A percentile compares a stretch with the other conserved stretches of the same genome.
These are phyloP conservation scores for Triplophysa rosa DNA, from an alignment of 2,113 vertebrate species.

Conservation along the genomic window DNA sequence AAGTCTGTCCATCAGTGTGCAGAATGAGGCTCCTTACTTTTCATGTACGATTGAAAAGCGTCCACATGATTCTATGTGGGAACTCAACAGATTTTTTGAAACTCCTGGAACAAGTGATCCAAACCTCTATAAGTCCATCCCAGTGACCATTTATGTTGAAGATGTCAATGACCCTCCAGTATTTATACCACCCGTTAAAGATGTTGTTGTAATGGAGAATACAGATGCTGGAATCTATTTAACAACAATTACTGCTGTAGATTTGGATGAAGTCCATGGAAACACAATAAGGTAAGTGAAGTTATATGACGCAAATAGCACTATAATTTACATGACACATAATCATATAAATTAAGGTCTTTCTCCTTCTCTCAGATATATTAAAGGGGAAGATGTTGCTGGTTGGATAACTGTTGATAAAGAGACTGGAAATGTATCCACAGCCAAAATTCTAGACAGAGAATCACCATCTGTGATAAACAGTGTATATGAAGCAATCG, in stretches of 20 bases:
- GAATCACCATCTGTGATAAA: constrained; percentile 64
- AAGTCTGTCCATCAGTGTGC: constrained; percentile 59
- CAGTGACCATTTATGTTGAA: constrained; percentile 58
- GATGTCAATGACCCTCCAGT: constrained; percentile 68
- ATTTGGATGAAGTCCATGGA: constrained; percentile 48
- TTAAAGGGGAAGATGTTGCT: constrained; percentile 57
- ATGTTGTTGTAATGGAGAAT: constrained; percentile 49
- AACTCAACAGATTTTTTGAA: constrained; percentile 24
- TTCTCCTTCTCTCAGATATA: constrained; percentile 24
- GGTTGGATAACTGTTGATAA: constrained; percentile 64
- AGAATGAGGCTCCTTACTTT: constrained; percentile 61
- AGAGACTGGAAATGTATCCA: constrained; percentile 62
- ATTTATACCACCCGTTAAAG: constrained; percentile 40
- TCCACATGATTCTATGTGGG: constrained; percentile 33
- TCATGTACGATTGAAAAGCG: constrained; percentile 57
- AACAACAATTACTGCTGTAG: constrained; percentile 55
- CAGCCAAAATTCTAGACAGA: constrained; percentile 60
- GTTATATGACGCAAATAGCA: not conserved
- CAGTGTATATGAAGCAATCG: constrained; percentile 57
- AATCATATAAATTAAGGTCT: not conserved
- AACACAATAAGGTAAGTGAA: constrained; percentile 57
- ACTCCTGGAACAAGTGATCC: not conserved
- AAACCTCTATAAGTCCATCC: not conserved
- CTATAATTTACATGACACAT: not conserved
- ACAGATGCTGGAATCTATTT: constrained; percentile 41